These are phyloP conservation scores for Liparis tanakae DNA, from an alignment of 2,797 vertebrate species.

Conservation along the genomic window DNA sequence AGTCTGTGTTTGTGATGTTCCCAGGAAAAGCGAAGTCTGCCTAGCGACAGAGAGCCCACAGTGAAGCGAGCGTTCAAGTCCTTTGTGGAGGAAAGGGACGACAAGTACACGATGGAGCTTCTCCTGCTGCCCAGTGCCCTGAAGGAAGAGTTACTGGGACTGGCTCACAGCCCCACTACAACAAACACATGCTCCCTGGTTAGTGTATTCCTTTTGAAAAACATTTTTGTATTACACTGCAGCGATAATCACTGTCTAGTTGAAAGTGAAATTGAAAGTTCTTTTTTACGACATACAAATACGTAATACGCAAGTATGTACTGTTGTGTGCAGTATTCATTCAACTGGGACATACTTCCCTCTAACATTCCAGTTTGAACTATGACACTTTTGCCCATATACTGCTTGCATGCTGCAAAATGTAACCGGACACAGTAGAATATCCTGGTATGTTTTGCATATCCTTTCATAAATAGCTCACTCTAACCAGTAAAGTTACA, in stretches of 20 bases:
- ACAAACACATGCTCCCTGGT: conserved; percentile 62
- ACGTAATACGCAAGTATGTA: neutral
- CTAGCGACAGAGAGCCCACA: conserved; percentile 85
- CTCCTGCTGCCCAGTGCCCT: conserved; percentile 93
- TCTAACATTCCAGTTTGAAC: too few species aligned
- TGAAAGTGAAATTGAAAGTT: too few species aligned
- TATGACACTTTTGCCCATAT: neutral
- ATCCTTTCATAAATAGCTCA: neutral
- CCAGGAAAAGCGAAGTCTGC: conserved; percentile 86
- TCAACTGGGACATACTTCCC: too few species aligned
- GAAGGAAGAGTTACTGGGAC: conserved; percentile 91
- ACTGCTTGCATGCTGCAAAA: neutral
- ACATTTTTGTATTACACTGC: neutral
- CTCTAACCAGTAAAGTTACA: neutral
- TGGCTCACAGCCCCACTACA: conserved; percentile 82
- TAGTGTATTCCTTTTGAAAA: conserved; percentile 29
- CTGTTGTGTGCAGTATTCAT: neutral
- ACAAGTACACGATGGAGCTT: conserved; percentile 97
- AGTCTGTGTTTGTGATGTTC: conserved; percentile 18
- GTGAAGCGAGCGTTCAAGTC: conserved; percentile 92
- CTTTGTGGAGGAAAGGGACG: conserved; percentile 95
- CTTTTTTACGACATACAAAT: neutral
- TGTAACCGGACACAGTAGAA: neutral
- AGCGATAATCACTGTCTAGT: neutral
- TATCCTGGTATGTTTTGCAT: neutral